These are phyloP conservation scores for Epinephelus moara DNA, from an alignment of 2,113 vertebrate genomes.

Conservation along the genomic window DNA sequence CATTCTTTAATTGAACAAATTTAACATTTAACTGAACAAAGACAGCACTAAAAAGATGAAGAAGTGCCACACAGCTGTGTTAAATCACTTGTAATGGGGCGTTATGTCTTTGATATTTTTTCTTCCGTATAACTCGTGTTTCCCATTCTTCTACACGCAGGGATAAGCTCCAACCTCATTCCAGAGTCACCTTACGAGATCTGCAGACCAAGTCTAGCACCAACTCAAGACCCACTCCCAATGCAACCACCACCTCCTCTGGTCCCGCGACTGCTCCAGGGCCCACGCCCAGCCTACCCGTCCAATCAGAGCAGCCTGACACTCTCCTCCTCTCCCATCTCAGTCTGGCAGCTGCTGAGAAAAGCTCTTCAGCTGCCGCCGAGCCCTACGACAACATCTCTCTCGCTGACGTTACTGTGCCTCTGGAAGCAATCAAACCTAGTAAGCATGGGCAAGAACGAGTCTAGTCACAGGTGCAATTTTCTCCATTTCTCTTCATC, in stretches of 20 bases:
- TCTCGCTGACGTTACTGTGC: conserved; percentile 89
- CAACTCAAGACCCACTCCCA: conserved; percentile 55
- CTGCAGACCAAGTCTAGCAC: conserved; percentile 87
- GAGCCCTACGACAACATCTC: conserved; percentile 83
- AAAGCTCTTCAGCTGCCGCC: conserved; percentile 51
- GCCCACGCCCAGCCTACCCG: conserved; percentile 21
- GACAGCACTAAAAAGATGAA: too few relatives aligned
- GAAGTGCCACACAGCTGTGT: not conserved
- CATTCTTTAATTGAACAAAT: too few relatives aligned
- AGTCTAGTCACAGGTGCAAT: not conserved
- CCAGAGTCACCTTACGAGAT: conserved; percentile 91
- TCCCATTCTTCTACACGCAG: conserved; percentile 71
- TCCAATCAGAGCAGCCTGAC: conserved; percentile 74
- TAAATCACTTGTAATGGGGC: not conserved
- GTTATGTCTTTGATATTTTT: not conserved
- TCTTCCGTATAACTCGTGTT: conserved; percentile 71
- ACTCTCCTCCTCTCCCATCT: conserved; percentile 66
- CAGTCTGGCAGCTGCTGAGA: conserved; percentile 61
- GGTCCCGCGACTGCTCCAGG: not conserved
- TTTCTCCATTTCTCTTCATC: not conserved
- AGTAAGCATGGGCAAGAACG: conserved; percentile 84
- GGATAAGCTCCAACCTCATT: conserved; percentile 90
- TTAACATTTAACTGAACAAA: too few relatives aligned
- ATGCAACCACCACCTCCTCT: conserved; percentile 21
- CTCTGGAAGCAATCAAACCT: conserved; percentile 97